phyloP scores from a whole-genome alignment of 2,888 invertebrate species.

The Acanthosepion pharaonis region DNA sequence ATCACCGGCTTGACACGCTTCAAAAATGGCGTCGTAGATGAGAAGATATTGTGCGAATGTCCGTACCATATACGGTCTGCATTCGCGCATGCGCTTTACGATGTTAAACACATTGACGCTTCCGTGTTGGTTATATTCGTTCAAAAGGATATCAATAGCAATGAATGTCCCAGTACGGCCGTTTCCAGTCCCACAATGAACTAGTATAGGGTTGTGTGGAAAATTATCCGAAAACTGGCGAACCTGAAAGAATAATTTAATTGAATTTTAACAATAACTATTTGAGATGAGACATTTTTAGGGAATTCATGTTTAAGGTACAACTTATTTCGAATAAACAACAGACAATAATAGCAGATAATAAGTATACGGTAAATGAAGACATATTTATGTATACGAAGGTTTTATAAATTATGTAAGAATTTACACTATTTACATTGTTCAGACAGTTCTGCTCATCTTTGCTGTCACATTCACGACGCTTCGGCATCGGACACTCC shows the following conservation, averaged over 20 bases:
- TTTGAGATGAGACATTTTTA: not conserved
- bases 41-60: conserved; percentile 72
- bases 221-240: not conserved
- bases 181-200: conserved; percentile 74
- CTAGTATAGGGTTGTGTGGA: conserved; percentile 63
- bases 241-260: not conserved
- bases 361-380: not conserved
- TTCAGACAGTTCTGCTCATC: no score
- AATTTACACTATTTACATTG: no score
- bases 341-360: no score
- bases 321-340: no score
- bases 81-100: conserved; percentile 67
- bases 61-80: conserved; percentile 71
- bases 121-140: conserved; percentile 70
- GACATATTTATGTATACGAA: not conserved
- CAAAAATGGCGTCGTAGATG: conserved; percentile 73
- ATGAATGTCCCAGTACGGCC: conserved; percentile 72
- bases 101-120: conserved; percentile 70
- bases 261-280: not conserved
- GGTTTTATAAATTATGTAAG: no score
- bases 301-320: no score
- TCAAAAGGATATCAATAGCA: conserved; percentile 71
- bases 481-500: no score
- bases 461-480: no score
- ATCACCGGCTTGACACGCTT: conserved; percentile 68